Conservation (phyloP, 2,888 invertebrate species). For the Drosophila mulleri region DNA sequence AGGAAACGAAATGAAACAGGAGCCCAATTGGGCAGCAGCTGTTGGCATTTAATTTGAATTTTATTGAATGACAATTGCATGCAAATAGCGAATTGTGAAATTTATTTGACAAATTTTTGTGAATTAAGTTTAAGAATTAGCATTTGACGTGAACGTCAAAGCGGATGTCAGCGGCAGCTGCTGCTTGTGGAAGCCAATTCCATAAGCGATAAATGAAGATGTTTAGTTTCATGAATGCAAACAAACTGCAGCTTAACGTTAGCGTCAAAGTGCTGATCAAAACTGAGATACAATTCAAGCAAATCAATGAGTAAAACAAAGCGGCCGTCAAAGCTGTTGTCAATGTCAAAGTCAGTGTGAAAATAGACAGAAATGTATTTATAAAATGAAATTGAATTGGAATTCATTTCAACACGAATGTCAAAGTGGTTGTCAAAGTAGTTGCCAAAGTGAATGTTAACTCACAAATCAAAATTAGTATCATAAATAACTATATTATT, state of each 20-base stretch:
- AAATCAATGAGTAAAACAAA: too few relatives aligned
- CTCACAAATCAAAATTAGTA: fast-evolving
- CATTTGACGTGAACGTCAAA: slow-evolving; percentile 14
- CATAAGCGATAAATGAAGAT: neutral
- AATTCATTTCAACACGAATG: neutral
- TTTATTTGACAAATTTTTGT: slow-evolving; percentile 81
- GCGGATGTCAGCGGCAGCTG: slow-evolving; percentile 49
- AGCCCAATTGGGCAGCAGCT: slow-evolving; percentile 35
- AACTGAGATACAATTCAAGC: fast-evolving
- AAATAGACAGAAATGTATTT: too few relatives aligned
- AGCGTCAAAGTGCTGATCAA: neutral
- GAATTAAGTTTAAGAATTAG: slow-evolving; percentile 14
- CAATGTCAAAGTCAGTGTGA: neutral
- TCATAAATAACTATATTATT: neutral
- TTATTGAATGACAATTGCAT: slow-evolving; percentile 77
- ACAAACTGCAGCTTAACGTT: neutral
- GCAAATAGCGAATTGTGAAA: slow-evolving; percentile 56
- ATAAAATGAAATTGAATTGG: neutral
- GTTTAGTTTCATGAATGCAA: neutral
- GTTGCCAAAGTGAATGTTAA: slow-evolving; percentile 1
- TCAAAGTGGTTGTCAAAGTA: slow-evolving; percentile 3
- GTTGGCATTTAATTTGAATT: slow-evolving; percentile 68
- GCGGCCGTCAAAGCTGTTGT: neutral
- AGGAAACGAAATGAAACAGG: neutral
- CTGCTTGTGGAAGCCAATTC: slow-evolving; percentile 58